Evolutionary conservation across 2,797 vertebrate species (phyloP).

Genomic region (Rhinogobio ventralis): DNA sequence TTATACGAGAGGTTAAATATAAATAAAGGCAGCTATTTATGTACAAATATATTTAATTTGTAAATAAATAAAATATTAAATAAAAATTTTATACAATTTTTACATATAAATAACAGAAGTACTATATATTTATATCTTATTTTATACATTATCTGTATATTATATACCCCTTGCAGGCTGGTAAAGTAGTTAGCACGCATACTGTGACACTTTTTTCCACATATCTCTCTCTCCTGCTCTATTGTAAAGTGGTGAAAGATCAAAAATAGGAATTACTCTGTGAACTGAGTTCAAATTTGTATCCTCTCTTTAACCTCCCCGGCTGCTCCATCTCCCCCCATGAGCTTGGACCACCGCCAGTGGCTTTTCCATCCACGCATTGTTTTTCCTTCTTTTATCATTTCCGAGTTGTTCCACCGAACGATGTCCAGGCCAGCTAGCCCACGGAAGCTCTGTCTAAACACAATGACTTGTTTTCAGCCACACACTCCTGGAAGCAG

Average conservation of each 20-base stretch:
- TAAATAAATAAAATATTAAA: no score
- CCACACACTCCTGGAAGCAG: slow-evolving; percentile 23
- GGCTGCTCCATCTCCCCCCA: background rate
- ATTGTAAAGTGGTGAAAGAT: background rate
- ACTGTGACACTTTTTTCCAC: background rate
- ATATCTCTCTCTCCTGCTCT: background rate
- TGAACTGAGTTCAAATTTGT: background rate
- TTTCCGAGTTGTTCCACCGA: background rate
- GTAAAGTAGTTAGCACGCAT: background rate
- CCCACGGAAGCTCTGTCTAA: background rate
- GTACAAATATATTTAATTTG: background rate
- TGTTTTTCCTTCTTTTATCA: slow-evolving; percentile 27
- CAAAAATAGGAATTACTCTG: background rate
- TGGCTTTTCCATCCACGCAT: slow-evolving; percentile 2
- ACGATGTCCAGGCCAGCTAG: background rate
- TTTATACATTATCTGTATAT: background rate
- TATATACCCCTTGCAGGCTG: no score
- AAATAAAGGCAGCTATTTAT: background rate
- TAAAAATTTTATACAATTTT: background rate
- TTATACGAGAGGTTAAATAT: background rate
- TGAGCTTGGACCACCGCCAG: background rate
- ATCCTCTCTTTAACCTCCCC: slow-evolving; percentile 25
- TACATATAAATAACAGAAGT: no score
- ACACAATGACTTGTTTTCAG: slow-evolving; percentile 35
- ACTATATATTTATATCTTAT: background rate